Base-by-base conservation (phyloP, 2,888 invertebrate genomes). In the Drosophila anomelani region DNA sequence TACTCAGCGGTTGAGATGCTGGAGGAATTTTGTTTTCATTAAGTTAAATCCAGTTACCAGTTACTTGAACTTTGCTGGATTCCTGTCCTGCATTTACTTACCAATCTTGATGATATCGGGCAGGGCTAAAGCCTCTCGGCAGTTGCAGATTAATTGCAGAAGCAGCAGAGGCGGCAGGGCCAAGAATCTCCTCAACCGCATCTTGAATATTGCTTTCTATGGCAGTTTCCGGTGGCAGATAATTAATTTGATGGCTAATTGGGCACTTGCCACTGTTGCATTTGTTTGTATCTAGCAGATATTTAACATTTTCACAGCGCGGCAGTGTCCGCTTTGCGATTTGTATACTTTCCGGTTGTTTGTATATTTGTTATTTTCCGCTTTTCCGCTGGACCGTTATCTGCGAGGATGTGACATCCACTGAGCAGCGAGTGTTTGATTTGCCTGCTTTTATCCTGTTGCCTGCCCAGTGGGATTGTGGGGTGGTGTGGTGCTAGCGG, bases 41-140 rank as follows among this genome's bases (percentile, higher is more conserved):
- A 15, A 15, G 5, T 20, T 23, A 12, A 23, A 1, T 1, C 12
- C 23, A 12, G 7, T 17, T 32, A 32, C 17, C 12, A 43, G 8
- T 8, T 26, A 15, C 23, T 43, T 6, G n/a, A 6, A 15, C 23
- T 57, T 17, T 17, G 4, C 4, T 43, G 23, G 13, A 10, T 17
- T 17, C 17, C 4, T n/a, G 6, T 8, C 2, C 68, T 53, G 55
- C 59, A 55, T 3, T 17, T 47, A 76, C 90, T 90, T 76, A 92
- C 91, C 91, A 74, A 92, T 92, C 85, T 92, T 92, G 36, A 92
- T 92, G 47, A 90, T 86, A 77, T 92, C 91, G 62, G 91, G 91
- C 69, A 92, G 76, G 26, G 91, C 84, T 15, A 71, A 54, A n/a
- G 74, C 49, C n/a, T 46, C n/a, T 1, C 58, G 66, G 58, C 70